Conservation (phyloP, 23 tunicate genomes). For the Ascidia mentula region DNA sequence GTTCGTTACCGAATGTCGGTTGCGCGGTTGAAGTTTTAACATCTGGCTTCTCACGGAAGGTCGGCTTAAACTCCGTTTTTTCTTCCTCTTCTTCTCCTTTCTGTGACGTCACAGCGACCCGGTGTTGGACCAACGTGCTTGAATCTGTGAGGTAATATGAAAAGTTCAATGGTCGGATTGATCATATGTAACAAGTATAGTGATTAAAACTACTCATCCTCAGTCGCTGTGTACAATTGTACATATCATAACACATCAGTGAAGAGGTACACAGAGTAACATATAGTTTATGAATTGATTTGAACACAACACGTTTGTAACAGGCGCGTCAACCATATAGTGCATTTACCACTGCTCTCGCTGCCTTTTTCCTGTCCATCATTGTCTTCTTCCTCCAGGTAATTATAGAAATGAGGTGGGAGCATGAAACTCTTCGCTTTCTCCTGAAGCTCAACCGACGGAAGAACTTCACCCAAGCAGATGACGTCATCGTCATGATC, state of each 20-base stretch:
- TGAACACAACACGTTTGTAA: neutral
- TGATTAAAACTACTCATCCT: too few relatives aligned
- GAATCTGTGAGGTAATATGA: too few relatives aligned
- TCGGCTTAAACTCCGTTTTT: too few relatives aligned
- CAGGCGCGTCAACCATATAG: neutral
- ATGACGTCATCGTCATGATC: conserved; percentile 47
- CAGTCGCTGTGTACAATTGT: too few relatives aligned
- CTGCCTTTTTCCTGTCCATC: neutral
- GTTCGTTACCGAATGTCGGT: neutral
- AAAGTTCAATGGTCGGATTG: too few relatives aligned
- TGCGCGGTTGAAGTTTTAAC: neutral
- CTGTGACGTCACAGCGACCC: too few relatives aligned
- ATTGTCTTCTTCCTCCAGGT: conserved; percentile 10
- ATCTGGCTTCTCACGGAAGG: neutral
- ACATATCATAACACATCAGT: too few relatives aligned
- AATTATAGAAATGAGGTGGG: conserved; percentile 58
- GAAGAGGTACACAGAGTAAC: too few relatives aligned
- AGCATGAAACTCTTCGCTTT: conserved; percentile 43
- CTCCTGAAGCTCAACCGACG: conserved; percentile 70
- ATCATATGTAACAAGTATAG: too few relatives aligned
- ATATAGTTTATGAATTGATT: too few relatives aligned
- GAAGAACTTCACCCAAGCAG: conserved; percentile 73
- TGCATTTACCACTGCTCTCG: neutral
- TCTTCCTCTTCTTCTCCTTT: too few relatives aligned
- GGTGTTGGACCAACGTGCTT: too few relatives aligned